These are phyloP conservation scores for Leucophenga montana DNA, from an alignment of 2,888 invertebrate genomes.

Conservation along the genomic window DNA sequence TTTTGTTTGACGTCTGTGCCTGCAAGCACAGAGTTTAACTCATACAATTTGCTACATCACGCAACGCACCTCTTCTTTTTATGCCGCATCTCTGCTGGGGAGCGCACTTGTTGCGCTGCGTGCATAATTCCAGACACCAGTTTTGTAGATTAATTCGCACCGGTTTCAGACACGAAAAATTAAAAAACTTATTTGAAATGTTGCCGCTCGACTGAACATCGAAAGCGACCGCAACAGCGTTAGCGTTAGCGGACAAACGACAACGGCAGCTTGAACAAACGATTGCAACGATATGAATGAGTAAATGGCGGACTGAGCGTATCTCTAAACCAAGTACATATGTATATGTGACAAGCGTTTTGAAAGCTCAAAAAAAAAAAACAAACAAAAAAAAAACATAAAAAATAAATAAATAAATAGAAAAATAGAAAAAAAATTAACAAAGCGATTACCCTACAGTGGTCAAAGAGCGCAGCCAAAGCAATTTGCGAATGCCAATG, in stretches of 20 bases:
- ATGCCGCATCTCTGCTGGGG: slow-evolving; percentile 70
- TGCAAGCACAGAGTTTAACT: too few species aligned
- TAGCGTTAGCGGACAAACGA: too few species aligned
- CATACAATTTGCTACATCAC: too few species aligned
- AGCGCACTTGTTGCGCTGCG: slow-evolving; percentile 63
- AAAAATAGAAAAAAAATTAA: neutral
- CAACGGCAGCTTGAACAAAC: too few species aligned
- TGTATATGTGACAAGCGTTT: neutral
- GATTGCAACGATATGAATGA: neutral
- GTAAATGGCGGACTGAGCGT: neutral
- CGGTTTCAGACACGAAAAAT: slow-evolving; percentile 16
- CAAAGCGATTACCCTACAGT: neutral
- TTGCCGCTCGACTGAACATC: too few species aligned
- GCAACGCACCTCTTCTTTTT: slow-evolving; percentile 69
- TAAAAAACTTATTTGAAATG: neutral
- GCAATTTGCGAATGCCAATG: neutral
- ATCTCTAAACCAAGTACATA: neutral
- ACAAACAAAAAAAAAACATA: neutral
- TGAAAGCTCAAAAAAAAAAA: neutral
- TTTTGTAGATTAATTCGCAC: slow-evolving; percentile 43
- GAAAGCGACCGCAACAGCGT: too few species aligned
- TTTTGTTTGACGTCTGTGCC: neutral
- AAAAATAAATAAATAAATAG: neutral
- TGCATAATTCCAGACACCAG: slow-evolving; percentile 67
- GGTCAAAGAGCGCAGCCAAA: neutral